phyloP scores from a whole-genome alignment of 1,140 invertebrate genomes.

The Cydia amplana region DNA sequence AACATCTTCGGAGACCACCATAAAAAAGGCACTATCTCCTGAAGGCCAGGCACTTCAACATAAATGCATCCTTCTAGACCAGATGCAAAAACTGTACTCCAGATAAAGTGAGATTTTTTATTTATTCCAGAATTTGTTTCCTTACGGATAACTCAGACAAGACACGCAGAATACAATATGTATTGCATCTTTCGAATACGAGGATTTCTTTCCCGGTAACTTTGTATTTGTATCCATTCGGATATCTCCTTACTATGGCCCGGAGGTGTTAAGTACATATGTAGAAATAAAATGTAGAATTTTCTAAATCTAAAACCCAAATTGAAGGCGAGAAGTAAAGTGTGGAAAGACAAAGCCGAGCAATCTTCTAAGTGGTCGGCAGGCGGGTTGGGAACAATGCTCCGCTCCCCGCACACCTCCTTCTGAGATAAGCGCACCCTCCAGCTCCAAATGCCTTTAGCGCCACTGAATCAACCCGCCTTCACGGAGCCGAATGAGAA shows the following conservation, averaged over 20 bases:
- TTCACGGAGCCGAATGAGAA: slow-evolving; percentile 48
- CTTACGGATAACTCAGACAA: too few species aligned
- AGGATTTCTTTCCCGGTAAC: too few species aligned
- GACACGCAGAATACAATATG: too few species aligned
- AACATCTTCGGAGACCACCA: too few species aligned
- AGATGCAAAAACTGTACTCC: too few species aligned
- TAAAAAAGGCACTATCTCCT: too few species aligned
- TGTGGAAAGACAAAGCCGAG: slow-evolving; percentile 62
- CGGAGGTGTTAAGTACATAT: slow-evolving; percentile 37
- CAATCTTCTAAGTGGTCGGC: slow-evolving; percentile 73
- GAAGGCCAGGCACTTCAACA: too few species aligned
- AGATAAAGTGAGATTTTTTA: too few species aligned
- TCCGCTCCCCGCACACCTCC: not conserved
- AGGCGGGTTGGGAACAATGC: slow-evolving; percentile 59
- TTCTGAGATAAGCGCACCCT: slow-evolving; percentile 59
- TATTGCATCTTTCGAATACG: too few species aligned
- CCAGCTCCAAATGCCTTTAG: slow-evolving; percentile 59
- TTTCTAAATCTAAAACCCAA: slow-evolving; percentile 46
- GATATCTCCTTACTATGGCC: not conserved
- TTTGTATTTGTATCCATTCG: not conserved
- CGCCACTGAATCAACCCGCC: slow-evolving; percentile 48
- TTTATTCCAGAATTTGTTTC: too few species aligned
- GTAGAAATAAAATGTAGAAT: slow-evolving; percentile 17
- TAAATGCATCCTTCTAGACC: too few species aligned
- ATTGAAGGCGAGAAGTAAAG: slow-evolving; percentile 52